Evolutionary conservation across 2,888 invertebrate genomes (phyloP), one percentile per base, ranked within the genome.

Genomic region (Agrotis ipsilon): DNA sequence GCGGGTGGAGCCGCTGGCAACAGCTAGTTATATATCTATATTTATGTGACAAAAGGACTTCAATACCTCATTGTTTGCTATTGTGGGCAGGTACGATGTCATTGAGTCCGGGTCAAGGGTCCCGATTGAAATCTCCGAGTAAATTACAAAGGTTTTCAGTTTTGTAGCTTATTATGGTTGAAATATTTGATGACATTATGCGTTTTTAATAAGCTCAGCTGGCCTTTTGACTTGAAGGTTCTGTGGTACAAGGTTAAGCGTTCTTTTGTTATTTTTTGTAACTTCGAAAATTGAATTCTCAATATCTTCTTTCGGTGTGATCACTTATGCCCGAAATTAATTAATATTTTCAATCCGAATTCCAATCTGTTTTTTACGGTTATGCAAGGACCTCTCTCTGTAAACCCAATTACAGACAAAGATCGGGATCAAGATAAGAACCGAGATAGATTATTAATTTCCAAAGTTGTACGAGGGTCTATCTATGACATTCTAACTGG

Each of bases 21-120:
- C 5, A 39, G 39, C 11, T 39, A 39, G 39, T 39, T 39, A 2
- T 39, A 39, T 11, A 3, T 32, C 61, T 70, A 62, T 67, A 52
- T 68, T 66, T 66, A 65, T 72, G 84, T 69, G 71, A 81, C 76
- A 81, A 81, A 32, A 78, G 39, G 65, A 16, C 11, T n/a, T 58
- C 24, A 14, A 45, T 16, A 5, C 16, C 5, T 45, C 51, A 72
- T 79, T 80, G 76, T 84, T 69, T 24, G 72, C 60, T 62, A 60
- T 61, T 72, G 72, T 68, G 69, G 55, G 43, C 64, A 51, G 55
- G 27, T 45, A 11, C 49, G 57, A 51, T 61, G 76, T 70, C 76
- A 82, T 84, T 75, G 45, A 74, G 58, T 61, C 9, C 49, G 27
- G 83, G 80, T 79, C 83, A 79, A 84, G 80, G 82, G 72, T 57